Percentiles rank a stretch among this genome's conserved stretches.
Evolutionary conservation across 2,113 vertebrate species (phyloP).

Genomic region (Heterotilapia buettikoferi): DNA sequence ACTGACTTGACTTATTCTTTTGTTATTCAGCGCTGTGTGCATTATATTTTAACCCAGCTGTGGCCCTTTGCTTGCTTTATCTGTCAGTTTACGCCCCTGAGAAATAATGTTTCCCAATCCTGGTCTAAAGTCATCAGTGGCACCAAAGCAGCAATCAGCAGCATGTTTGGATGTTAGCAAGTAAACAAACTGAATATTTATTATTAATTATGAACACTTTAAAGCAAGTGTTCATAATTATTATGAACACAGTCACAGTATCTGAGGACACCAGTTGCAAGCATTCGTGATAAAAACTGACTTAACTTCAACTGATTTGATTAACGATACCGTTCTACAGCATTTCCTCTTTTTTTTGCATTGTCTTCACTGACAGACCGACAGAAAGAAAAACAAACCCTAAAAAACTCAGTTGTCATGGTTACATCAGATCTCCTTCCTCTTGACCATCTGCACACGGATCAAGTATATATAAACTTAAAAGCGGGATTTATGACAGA

Average conservation of each 20-base stretch:
- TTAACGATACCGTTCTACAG: background rate
- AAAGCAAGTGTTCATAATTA: background rate
- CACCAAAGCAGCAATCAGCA: background rate
- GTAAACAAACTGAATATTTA: background rate
- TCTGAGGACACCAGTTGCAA: background rate
- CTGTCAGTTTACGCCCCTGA: background rate
- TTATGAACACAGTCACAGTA: background rate
- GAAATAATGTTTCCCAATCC: background rate
- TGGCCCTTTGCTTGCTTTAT: accelerated
- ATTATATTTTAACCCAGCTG: background rate
- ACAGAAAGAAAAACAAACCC: background rate
- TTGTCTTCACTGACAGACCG: background rate
- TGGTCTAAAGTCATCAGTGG: background rate
- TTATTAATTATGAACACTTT: background rate
- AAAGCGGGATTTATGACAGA: background rate
- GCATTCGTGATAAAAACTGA: background rate
- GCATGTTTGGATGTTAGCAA: background rate
- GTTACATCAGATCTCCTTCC: background rate
- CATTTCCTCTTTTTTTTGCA: background rate
- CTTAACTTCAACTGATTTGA: background rate
- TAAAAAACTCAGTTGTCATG: background rate
- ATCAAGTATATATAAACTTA: background rate
- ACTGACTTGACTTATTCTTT: background rate
- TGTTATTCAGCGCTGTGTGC: accelerated
- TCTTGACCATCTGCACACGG: accelerated